Conservation (phyloP, 1,140 invertebrate genomes). For the Lasioglossum albipes region DNA sequence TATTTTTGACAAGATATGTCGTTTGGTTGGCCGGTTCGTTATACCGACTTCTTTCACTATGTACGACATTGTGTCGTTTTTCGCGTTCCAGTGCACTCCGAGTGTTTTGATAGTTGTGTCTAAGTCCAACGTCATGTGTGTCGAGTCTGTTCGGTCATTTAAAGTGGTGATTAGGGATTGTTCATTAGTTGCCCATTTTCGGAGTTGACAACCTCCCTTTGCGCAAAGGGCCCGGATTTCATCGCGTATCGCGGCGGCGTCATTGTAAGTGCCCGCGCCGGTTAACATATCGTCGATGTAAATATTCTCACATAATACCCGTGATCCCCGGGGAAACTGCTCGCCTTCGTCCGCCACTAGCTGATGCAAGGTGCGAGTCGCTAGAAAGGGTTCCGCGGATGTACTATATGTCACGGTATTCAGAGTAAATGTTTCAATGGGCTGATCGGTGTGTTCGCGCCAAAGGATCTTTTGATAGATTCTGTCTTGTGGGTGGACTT, state of each 20-base stretch:
- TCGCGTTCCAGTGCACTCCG: background rate
- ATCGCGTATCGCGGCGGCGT: background rate
- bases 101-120: background rate
- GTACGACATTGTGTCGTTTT: background rate
- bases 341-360: slow-evolving; percentile 57
- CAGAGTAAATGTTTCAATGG: slow-evolving; percentile 59
- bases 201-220: background rate
- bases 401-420: slow-evolving; percentile 72
- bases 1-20: background rate
- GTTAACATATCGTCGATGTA: slow-evolving; percentile 78
- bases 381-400: slow-evolving; percentile 66
- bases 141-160: too few species aligned
- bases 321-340: slow-evolving; percentile 54
- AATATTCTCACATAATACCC: slow-evolving; percentile 68
- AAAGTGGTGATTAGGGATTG: background rate
- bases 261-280: slow-evolving; percentile 51
- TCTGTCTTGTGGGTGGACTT: background rate
- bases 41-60: too few species aligned
- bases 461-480: background rate
- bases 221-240: background rate
- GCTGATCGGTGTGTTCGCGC: background rate
- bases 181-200: background rate
- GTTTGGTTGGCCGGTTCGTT: background rate
- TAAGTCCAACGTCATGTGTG: background rate
- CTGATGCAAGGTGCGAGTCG: slow-evolving; percentile 64